Evolutionary conservation across 2,888 invertebrate genomes (phyloP).

Genomic region (Yponomeuta malinellus): DNA sequence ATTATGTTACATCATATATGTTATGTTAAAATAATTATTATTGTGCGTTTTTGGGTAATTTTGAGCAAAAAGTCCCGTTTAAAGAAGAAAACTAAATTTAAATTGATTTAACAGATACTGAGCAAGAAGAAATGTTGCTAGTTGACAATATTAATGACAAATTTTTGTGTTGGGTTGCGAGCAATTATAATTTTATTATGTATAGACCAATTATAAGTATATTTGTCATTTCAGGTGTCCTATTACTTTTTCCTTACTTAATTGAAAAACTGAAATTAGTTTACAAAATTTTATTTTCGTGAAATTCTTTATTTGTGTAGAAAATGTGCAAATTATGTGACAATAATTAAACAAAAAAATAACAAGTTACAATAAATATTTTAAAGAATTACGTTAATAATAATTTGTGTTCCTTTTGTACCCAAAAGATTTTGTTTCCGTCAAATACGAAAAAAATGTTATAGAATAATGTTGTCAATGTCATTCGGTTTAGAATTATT

Average conservation of each 20-base stretch:
- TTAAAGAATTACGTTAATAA: conserved; percentile 32
- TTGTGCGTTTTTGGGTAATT: no score
- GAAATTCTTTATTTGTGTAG: conserved; percentile 66
- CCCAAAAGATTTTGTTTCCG: conserved; percentile 15
- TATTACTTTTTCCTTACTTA: no score
- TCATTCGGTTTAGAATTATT: conserved; percentile 10
- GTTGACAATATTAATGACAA: no score
- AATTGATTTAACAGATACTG: no score
- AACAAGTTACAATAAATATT: conserved; percentile 52
- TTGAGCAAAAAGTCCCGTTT: no score
- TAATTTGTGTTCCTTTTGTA: conserved; percentile 13
- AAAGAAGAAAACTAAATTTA: no score
- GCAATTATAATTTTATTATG: background rate
- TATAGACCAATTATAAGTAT: no score
- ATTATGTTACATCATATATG: conserved; percentile 19
- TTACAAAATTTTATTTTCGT: conserved; percentile 50
- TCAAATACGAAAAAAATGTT: conserved; percentile 15
- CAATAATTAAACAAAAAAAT: conserved; percentile 53
- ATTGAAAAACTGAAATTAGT: background rate
- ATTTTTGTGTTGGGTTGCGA: no score
- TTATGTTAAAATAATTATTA: no score
- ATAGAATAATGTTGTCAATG: conserved; percentile 15
- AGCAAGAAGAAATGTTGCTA: no score
- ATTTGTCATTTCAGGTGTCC: no score
- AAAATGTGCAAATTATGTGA: conserved; percentile 70